phyloP scores from a whole-genome alignment of 2,888 invertebrate species.

The Pristionchus exspectatus region DNA sequence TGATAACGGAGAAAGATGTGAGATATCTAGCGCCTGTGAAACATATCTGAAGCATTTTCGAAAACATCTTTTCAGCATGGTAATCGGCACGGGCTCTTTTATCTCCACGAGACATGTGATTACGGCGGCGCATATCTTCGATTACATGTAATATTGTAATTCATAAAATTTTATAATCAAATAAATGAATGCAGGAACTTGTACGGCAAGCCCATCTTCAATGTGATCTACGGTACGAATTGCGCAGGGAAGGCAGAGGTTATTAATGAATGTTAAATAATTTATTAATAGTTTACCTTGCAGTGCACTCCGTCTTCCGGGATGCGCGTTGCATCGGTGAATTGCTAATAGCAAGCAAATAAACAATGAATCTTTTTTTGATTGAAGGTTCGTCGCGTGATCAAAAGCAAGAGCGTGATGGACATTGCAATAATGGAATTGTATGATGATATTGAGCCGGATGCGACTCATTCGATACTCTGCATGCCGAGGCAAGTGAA shows the following conservation, averaged over 20 bases:
- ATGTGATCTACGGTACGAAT: background rate
- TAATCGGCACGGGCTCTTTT: background rate
- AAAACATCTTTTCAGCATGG: background rate
- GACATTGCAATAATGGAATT: background rate
- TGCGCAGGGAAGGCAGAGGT: slow-evolving; percentile 1
- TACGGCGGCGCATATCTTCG: background rate
- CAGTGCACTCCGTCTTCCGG: background rate
- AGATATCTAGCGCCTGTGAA: background rate
- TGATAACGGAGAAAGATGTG: background rate
- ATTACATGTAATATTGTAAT: background rate
- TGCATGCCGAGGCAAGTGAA: background rate
- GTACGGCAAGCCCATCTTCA: background rate
- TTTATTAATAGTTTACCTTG: background rate
- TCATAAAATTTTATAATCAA: background rate
- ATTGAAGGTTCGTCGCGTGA: slow-evolving; percentile 1
- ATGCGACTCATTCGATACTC: background rate
- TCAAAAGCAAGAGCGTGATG: background rate
- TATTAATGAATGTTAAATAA: background rate
- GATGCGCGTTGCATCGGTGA: background rate
- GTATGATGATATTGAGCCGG: background rate
- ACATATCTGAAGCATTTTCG: background rate
- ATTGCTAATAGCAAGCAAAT: background rate
- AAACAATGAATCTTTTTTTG: background rate
- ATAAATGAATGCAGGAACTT: background rate
- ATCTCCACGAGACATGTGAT: background rate